Conservation (phyloP, 2,888 invertebrate species). For the Scelioninae gen. 2 region DNA sequence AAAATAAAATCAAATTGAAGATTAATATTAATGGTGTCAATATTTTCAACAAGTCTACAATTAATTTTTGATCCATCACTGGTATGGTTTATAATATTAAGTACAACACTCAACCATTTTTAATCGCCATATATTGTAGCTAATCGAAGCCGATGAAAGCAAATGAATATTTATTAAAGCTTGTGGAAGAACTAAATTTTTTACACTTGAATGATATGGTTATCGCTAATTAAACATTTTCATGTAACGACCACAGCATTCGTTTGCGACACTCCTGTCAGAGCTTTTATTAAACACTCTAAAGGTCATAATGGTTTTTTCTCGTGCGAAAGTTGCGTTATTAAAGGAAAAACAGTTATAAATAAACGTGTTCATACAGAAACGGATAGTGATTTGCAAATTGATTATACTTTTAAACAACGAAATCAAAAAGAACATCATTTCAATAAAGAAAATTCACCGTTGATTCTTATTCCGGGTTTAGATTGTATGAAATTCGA, state of each 20-base stretch:
- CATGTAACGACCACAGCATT: constrained; percentile 1
- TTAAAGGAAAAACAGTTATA: constrained; percentile 15
- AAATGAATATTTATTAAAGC: constrained; percentile 27
- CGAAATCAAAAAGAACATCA: no score
- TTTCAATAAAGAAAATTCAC: no score
- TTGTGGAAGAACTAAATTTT: constrained; percentile 27
- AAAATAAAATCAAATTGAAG: constrained; percentile 18
- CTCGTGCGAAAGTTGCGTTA: constrained; percentile 25
- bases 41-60: constrained; percentile 47
- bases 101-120: constrained; percentile 30
- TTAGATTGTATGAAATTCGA: no score
- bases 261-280: constrained; percentile 5
- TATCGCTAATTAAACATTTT: constrained; percentile 14
- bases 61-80: no score
- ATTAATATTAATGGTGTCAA: constrained; percentile 29
- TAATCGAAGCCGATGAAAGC: constrained; percentile 26
- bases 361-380: constrained; percentile 12
- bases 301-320: no score
- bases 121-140: constrained; percentile 30
- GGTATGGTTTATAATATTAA: constrained; percentile 7
- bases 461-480: no score
- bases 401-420: no score
- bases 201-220: constrained; percentile 8
- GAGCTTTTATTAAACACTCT: constrained; percentile 13
- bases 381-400: no score